phyloP scores from a whole-genome alignment of 2,113 vertebrate species.

The Poeciliopsis turrubarensis region DNA sequence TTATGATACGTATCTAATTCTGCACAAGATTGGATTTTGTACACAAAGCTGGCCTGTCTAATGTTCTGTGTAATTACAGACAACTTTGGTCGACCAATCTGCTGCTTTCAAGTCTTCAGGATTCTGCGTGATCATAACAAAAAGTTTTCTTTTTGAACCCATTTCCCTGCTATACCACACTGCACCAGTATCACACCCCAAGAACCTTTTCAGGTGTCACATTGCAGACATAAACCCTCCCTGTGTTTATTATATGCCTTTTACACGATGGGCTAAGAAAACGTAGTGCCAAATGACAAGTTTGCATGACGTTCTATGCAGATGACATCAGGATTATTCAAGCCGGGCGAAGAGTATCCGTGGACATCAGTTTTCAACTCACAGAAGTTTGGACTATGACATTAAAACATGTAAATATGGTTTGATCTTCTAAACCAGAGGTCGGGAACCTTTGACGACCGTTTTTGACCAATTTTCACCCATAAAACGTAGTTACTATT shows the following conservation, averaged over 20 bases:
- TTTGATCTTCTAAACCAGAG: background rate
- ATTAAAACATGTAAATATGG: background rate
- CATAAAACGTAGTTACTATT: too few relatives aligned
- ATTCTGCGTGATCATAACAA: constrained; percentile 8
- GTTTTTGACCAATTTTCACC: background rate
- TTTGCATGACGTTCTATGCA: background rate
- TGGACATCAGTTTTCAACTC: background rate
- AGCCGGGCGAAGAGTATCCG: background rate
- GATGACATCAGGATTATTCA: background rate
- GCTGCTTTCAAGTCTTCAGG: constrained; percentile 37
- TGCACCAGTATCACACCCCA: background rate
- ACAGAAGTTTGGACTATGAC: background rate
- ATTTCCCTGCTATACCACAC: background rate
- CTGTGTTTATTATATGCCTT: background rate
- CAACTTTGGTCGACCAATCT: constrained; percentile 54
- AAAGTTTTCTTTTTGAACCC: constrained; percentile 22
- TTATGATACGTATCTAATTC: constrained; percentile 41
- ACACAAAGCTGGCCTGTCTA: constrained; percentile 34
- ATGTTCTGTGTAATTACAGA: constrained; percentile 63
- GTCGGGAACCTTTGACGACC: background rate
- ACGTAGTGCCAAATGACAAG: background rate
- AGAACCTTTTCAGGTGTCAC: background rate
- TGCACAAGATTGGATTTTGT: constrained; percentile 43
- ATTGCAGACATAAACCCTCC: background rate
- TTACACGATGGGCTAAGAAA: background rate